Conservation (phyloP, 2,888 invertebrate species). For the Tenodera sinensis region DNA sequence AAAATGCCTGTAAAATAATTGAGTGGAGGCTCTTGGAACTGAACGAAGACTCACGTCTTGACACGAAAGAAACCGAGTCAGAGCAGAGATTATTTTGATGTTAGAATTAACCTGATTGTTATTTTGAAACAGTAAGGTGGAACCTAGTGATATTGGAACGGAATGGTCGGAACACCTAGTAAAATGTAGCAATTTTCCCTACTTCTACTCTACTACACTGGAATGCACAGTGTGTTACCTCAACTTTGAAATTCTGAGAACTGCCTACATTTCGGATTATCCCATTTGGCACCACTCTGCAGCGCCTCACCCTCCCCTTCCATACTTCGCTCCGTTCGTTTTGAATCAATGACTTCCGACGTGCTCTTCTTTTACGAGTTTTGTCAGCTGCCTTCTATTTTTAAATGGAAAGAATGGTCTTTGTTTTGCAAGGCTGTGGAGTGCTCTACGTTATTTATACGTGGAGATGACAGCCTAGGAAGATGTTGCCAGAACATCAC, state of each 20-base stretch:
- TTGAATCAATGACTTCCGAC: not conserved
- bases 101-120: too few relatives aligned
- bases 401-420: not conserved
- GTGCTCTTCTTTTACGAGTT: not conserved
- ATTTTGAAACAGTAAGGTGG: too few relatives aligned
- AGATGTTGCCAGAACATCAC: not conserved
- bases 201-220: too few relatives aligned
- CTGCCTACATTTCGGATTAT: not conserved
- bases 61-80: too few relatives aligned
- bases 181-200: too few relatives aligned
- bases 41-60: too few relatives aligned
- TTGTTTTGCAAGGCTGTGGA: not conserved
- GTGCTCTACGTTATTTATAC: not conserved
- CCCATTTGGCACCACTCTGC: not conserved
- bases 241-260: not conserved
- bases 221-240: too few relatives aligned
- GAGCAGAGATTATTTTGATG: too few relatives aligned
- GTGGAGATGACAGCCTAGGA: not conserved
- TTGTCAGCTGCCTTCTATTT: not conserved
- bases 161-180: too few relatives aligned
- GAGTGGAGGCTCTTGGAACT: too few relatives aligned
- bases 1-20: too few relatives aligned
- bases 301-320: not conserved
- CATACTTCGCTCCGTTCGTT: not conserved
- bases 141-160: too few relatives aligned